phyloP scores from a whole-genome alignment of 2,888 invertebrate species.

The Drosophila eohydei region DNA sequence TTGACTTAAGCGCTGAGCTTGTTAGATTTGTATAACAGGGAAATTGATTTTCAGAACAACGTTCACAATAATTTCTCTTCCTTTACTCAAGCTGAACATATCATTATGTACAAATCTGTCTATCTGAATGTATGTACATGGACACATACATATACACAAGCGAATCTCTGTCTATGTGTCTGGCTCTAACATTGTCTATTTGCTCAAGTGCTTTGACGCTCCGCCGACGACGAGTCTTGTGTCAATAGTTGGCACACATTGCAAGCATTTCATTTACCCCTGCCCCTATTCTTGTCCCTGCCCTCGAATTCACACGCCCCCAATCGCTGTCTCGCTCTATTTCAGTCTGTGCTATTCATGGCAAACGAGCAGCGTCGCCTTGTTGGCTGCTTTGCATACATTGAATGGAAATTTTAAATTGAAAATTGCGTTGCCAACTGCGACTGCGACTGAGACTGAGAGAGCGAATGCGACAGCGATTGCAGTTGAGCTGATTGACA shows the following conservation, averaged over 20 bases:
- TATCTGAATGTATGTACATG: background rate
- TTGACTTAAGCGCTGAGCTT: background rate
- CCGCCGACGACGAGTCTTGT: conserved; percentile 62
- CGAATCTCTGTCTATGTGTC: conserved; percentile 16
- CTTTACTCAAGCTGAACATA: conserved; percentile 3
- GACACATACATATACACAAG: background rate
- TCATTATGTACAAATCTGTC: conserved; percentile 2
- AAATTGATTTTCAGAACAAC: conserved; percentile 40
- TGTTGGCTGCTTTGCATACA: conserved; percentile 66
- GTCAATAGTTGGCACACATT: conserved; percentile 76
- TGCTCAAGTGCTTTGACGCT: conserved; percentile 72
- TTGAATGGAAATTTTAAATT: conserved; percentile 73
- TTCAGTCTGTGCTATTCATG: conserved; percentile 9
- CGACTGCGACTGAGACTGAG: conserved; percentile 26
- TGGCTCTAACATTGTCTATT: conserved; percentile 62
- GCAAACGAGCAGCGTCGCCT: conserved; percentile 10
- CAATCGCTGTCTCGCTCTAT: background rate
- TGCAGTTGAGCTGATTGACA: conserved; percentile 56
- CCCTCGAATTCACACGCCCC: background rate
- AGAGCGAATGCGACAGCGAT: conserved; percentile 14
- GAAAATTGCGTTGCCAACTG: conserved; percentile 71
- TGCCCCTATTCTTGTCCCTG: background rate
- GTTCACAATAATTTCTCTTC: background rate
- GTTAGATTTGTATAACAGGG: conserved; percentile 11
- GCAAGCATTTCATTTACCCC: conserved; percentile 41